Conservation (phyloP, 2,797 vertebrate genomes). For the Cynodonichthys magdalenae region DNA sequence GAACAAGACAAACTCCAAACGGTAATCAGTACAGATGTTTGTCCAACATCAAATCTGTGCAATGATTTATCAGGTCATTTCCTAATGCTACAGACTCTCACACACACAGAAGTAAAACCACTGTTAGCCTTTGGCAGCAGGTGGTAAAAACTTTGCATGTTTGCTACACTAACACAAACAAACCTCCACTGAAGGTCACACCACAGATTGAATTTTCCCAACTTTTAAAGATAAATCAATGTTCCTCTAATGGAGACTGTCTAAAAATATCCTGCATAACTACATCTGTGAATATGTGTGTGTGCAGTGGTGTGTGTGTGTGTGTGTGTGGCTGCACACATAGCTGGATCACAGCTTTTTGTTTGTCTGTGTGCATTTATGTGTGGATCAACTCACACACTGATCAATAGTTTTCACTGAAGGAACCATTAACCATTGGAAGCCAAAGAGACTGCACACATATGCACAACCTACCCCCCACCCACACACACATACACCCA, state of each 20-base stretch:
- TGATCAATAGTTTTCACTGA: conserved; percentile 73
- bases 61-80: too few species aligned
- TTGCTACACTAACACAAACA: not conserved
- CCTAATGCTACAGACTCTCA: too few species aligned
- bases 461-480: conserved; percentile 8
- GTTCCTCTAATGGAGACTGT: conserved; percentile 56
- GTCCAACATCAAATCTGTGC: too few species aligned
- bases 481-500: conserved; percentile 17
- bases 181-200: conserved; percentile 56
- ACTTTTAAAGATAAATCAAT: conserved; percentile 73
- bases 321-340: conserved; percentile 4
- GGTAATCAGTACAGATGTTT: too few species aligned
- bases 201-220: conserved; percentile 65
- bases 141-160: not conserved
- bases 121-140: too few species aligned
- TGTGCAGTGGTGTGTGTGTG: conserved; percentile 18
- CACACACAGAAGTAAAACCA: too few species aligned
- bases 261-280: conserved; percentile 15
- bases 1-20: too few species aligned
- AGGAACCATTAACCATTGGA: conserved; percentile 70
- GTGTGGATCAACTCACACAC: conserved; percentile 26
- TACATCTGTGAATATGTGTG: conserved; percentile 13
- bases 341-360: conserved; percentile 17
- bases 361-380: conserved; percentile 6
- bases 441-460: conserved; percentile 61